phyloP scores from a whole-genome alignment of 1,140 invertebrate genomes.

The Bombus turneri region DNA sequence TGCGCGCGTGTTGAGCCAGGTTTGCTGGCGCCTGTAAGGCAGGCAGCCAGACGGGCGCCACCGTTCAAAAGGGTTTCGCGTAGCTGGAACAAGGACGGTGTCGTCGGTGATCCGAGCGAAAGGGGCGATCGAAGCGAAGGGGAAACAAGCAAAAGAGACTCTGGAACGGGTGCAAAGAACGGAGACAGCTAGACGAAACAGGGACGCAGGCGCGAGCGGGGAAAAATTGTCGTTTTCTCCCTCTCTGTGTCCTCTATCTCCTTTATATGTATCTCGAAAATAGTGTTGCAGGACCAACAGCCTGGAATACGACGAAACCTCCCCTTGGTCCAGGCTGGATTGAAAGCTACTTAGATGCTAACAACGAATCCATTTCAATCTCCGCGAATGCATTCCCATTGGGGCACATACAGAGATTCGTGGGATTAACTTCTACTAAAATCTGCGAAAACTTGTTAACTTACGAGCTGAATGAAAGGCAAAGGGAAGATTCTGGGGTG shows the following conservation, averaged over 20 bases:
- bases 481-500: neutral
- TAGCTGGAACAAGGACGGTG: conserved; percentile 62
- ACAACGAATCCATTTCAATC: conserved; percentile 41
- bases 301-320: conserved; percentile 60
- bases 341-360: conserved; percentile 35
- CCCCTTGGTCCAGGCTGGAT: conserved; percentile 17
- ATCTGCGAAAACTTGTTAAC: conserved; percentile 45
- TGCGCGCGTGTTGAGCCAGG: conserved; percentile 72
- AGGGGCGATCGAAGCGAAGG: conserved; percentile 36
- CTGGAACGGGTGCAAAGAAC: neutral
- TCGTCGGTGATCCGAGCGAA: conserved; percentile 49
- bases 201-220: conserved; percentile 52
- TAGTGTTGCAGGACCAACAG: conserved; percentile 50
- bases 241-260: neutral
- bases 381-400: neutral
- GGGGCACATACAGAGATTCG: conserved; percentile 8
- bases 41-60: conserved; percentile 82
- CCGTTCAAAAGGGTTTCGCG: conserved; percentile 76
- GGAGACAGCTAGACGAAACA: neutral
- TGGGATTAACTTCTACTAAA: neutral
- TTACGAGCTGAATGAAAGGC: neutral
- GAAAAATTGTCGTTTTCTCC: conserved; percentile 13
- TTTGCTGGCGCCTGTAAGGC: conserved; percentile 79
- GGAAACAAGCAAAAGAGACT: conserved; percentile 21
- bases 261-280: conserved; percentile 21